phyloP scores from a whole-genome alignment of 2,888 invertebrate species.

The Leucania comma region DNA sequence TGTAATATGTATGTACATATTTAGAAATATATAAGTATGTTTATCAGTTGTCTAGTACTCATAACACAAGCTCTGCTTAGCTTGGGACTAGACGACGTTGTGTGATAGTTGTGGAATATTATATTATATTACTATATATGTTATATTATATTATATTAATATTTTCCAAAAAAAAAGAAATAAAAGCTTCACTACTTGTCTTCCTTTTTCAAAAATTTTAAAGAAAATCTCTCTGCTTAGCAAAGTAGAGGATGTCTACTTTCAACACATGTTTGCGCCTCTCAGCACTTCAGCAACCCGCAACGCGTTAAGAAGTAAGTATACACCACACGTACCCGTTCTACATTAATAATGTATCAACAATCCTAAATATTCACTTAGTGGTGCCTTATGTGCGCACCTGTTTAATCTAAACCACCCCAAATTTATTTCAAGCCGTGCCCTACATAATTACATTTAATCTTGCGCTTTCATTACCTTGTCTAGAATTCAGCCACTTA shows the following conservation, averaged over 20 bases:
- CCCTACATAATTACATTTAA: slow-evolving; percentile 35
- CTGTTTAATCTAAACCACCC: slow-evolving; percentile 26
- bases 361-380: slow-evolving; percentile 55
- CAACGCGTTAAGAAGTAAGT: slow-evolving; percentile 13
- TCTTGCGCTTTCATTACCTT: slow-evolving; percentile 36
- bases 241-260: not conserved
- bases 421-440: slow-evolving; percentile 30
- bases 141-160: too few species aligned
- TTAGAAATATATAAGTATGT: too few species aligned
- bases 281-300: slow-evolving; percentile 6
- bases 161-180: not conserved
- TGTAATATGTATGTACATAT: too few species aligned
- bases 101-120: too few species aligned
- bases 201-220: not conserved
- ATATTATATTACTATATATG: too few species aligned
- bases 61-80: too few species aligned
- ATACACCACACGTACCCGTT: slow-evolving; percentile 18
- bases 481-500: slow-evolving; percentile 28
- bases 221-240: not conserved
- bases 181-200: too few species aligned
- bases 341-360: slow-evolving; percentile 50
- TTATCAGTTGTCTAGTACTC: too few species aligned
- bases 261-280: not conserved
- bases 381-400: slow-evolving; percentile 35
- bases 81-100: too few species aligned